Base-by-base conservation (phyloP, 2,888 invertebrate genomes). In the Plebejus anna region DNA sequence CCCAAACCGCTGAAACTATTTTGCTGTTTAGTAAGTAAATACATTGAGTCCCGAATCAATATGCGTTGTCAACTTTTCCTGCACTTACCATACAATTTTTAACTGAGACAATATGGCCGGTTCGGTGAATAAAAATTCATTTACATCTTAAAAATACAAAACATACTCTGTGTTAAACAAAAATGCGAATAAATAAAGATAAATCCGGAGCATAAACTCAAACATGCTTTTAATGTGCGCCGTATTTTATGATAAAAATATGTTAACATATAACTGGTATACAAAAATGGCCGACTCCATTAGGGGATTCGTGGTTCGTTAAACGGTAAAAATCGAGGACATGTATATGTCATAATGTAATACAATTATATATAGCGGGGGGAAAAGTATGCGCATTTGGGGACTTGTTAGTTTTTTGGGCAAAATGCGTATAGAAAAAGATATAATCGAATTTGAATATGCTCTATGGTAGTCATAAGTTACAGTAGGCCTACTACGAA, bases 221-320 rank as follows among this genome's bases (percentile, higher is more conserved):
- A 66, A 66, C 32, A 36, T 16, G 66, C 13, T 66, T 66, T 66
- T 66, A 66, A 66, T 36, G 66, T 32, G 32, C 13, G 5, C 13
- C 66, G 32, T 66, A 61, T 66, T 66, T 66, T 66, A 32, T 66
- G 32, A 66, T 66, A 66, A 66, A 66, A 66, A 66, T 66, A 66
- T 66, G 66, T 66, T 66, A 66, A 66, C 66, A 66, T 66, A 66
- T 32, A 16, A 66, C 66, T 61, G 61, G 61, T 4, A 66, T 66
- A 66, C 66, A 66, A 36, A 61, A 36, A 66, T 66, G 66, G 66
- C 66, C 13, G 32, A 11, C 66, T 66, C 66, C 66, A 66, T 66
- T 66, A 66, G 66, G 32, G 66, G 32, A 13, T 66, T 66, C 32
- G 66, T 66, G 66, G 66, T 66, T 66, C 66, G 66, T 66, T 66